Base-by-base conservation (phyloP, 2,888 invertebrate species). In the Cremastinae sp. region DNA sequence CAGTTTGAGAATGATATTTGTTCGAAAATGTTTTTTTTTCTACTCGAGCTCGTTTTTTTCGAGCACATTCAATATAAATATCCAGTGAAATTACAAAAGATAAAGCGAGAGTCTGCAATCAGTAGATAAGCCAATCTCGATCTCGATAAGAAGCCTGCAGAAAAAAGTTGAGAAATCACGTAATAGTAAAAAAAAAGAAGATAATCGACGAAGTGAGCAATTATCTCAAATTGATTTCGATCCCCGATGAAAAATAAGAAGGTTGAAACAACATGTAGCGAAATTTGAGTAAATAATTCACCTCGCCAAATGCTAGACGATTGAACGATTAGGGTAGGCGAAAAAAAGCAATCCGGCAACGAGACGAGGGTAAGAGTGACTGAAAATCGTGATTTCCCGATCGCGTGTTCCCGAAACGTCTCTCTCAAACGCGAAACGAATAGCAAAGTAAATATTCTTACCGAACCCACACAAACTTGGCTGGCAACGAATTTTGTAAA, bases 401-500 rank as follows among this genome's bases (percentile, higher is more conserved):
- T 75, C 72, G 75, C 76, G 76, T 76, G 76, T 59, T 53, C 14
- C 59, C 2, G 12, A 45, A 72, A 68, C 66, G 43, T 51, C 51
- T 43, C 18, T 56, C 38, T 61, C 59, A 14, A 47, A 58, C 41
- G 53, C 12, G 56, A 54, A 59, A 62, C 56, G 56, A 38, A 20
- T 41, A 8, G 8, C 14, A 41, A 54, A 54, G 43, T 62, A 53
- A 38, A 12, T 43, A 38, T 28, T 22, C 7, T 3, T n/a, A 65
- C 14, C 0, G n/a, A 38, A 14, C 12, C 38, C 36, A 43, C 8
- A 45, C 14, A 18, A 2, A 20, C 36, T 0, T 36, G 36, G n/a
- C 20, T 34, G n/a, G 22, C 47, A 53, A 38, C 9, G 38, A 28
- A 43, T 43, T 36, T 36, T 14, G 20, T 45, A 45, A 62, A 64